Conservation (phyloP, 2,113 vertebrate species). For the Silurus meridionalis region DNA sequence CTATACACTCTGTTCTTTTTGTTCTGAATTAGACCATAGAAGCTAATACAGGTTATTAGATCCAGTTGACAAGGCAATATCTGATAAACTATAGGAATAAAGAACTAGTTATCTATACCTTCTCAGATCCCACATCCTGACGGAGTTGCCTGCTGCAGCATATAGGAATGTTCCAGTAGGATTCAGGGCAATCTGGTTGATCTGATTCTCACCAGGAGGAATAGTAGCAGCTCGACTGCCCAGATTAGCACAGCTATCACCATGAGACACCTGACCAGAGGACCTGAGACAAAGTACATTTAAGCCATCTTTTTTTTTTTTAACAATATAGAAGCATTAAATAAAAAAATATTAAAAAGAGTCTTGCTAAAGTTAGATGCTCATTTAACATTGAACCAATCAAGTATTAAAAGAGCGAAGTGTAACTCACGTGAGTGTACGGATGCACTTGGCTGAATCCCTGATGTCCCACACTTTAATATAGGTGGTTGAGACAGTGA, state of each 20-base stretch:
- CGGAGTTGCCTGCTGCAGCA: slow-evolving; percentile 88
- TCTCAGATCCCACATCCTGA: slow-evolving; percentile 97
- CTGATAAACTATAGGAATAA: neutral
- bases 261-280: slow-evolving; percentile 87
- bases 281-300: slow-evolving; percentile 72
- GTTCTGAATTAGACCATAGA: neutral
- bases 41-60: neutral
- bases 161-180: slow-evolving; percentile 89
- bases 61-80: neutral
- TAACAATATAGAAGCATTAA: neutral
- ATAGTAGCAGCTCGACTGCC: slow-evolving; percentile 80
- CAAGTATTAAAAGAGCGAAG: neutral
- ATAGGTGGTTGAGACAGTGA: slow-evolving; percentile 91
- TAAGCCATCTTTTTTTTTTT: neutral
- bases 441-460: slow-evolving; percentile 94
- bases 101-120: slow-evolving; percentile 72
- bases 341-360: neutral
- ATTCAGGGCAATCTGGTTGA: slow-evolving; percentile 93
- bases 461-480: slow-evolving; percentile 98
- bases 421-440: slow-evolving; percentile 86
- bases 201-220: slow-evolving; percentile 93
- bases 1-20: neutral
- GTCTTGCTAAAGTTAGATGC: neutral
- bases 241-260: slow-evolving; percentile 80
- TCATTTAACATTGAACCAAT: neutral